Base-by-base conservation (phyloP, 1,140 invertebrate genomes). In the Gonatopus flavifemur region DNA sequence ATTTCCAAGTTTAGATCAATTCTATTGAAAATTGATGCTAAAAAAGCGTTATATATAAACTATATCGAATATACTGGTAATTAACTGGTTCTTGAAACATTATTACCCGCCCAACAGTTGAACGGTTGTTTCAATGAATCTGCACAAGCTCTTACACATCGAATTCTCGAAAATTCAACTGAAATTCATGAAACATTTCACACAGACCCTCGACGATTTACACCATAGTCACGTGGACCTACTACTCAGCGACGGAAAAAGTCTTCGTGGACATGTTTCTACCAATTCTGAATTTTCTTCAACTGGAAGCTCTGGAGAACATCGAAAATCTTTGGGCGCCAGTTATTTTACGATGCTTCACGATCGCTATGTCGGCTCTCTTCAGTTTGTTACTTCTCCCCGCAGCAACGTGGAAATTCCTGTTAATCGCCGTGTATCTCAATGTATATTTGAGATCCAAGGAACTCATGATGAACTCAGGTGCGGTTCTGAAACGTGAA, bases 161-260 rank as follows among this genome's bases (percentile, higher is more conserved):
- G n/a, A n/a, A n/a, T n/a, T n/a, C n/a, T n/a, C n/a, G n/a, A n/a
- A n/a, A n/a, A n/a, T n/a, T n/a, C n/a, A n/a, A n/a, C n/a, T n/a
- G n/a, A n/a, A n/a, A n/a, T n/a, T n/a, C n/a, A n/a, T n/a, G n/a
- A n/a, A n/a, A 6, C 6, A 20, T 0, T 44, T 57, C n/a, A 21
- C 43, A 0, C 47, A 72, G 69, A 20, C 88, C 88, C 0, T 86
- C 84, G 0, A 67, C 80, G 0, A 15, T 79, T 4, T 89, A 89
- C 66, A 83, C 83, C 3, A 47, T 83, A 4, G 67, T 88, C 18
- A 89, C 88, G 0, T 85, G 83, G 66, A 69, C 80, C 2, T 90
- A 88, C 62, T 90, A 88, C 65, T 76, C 87, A 57, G 70, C 85
- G n/a, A 87, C 88, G 1, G 88, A 90, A 57, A 87, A 86, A 62